Evolutionary conservation across 2,888 invertebrate genomes (phyloP), one percentile per base, ranked within the genome.

Genomic region (Choristoneura rosaceana): DNA sequence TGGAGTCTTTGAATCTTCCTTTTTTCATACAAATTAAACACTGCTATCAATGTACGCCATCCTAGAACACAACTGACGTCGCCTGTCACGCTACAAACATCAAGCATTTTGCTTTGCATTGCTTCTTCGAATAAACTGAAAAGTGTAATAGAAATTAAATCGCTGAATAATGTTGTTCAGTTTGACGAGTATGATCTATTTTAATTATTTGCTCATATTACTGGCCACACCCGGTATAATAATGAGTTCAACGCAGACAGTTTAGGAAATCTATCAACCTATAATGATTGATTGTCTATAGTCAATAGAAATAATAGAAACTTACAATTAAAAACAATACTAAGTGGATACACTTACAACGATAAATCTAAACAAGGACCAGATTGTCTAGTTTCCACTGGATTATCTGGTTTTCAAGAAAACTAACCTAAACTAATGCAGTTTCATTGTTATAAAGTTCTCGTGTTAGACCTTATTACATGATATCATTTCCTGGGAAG

Each of bases 351-450:
- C 80, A 80, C 78, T 82, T 79, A 81, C 82, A 73, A 76, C 82
- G 81, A 88, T 87, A 84, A 25, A 87, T 77, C 82, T 81, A 86
- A 87, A 89, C 91, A 81, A 84, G 90, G 89, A 89, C 89, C 78
- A 83, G 87, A 87, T 85, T 80, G 7, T 82, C 81, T 81, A 79
- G 38, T 71, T 55, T 58, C 84, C 86, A 86, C 87, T 85, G 80
- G 89, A 85, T 81, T 84, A 87, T 87, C 92, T 86, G 82, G 92
- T 92, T 92, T 85, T 86, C 86, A 88, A 84, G 89, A 87, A 87
- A 84, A 84, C 81, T 83, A 80, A 80, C 83, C 82, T 83, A 78
- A 84, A 85, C 86, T 84, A 82, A 81, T 79, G 82, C 79, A 87
- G 87, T 89, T 90, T 87, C 79, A 88, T 89, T 88, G 87, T 88